Conservation (phyloP, 92 coral and sea anemone species). For the Zoanthus sansibaricus region DNA sequence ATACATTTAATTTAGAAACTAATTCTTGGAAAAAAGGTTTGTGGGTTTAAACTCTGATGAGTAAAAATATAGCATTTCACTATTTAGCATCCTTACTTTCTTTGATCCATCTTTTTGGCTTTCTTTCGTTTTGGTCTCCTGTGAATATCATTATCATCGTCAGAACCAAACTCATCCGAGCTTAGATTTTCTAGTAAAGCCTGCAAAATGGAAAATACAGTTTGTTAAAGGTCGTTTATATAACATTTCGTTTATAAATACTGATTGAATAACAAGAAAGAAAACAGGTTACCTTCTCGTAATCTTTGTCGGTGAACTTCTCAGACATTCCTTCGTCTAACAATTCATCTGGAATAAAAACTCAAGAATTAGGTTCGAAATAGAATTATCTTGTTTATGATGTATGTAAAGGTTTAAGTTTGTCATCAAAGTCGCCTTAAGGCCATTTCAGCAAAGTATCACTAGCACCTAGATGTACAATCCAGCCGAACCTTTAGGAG, state of each 20-base stretch:
- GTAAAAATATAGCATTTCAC: background rate
- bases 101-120: background rate
- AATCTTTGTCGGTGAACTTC: conserved; percentile 87
- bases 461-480: too few relatives aligned
- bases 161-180: conserved; percentile 93
- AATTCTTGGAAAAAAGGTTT: too few relatives aligned
- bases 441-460: too few relatives aligned
- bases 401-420: too few relatives aligned
- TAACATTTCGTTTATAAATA: background rate
- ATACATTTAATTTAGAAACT: too few relatives aligned
- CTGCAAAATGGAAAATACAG: conserved; percentile 34
- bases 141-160: conserved; percentile 53
- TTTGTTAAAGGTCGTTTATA: background rate
- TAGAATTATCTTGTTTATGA: too few relatives aligned
- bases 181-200: conserved; percentile 92
- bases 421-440: too few relatives aligned
- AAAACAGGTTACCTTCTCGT: conserved; percentile 77
- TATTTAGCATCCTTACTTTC: background rate
- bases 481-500: too few relatives aligned
- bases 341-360: conserved; percentile 30
- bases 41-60: background rate
- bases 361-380: background rate
- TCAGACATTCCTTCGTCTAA: conserved; percentile 57
- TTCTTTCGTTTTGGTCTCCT: conserved; percentile 7
- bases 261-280: background rate